Evolutionary conservation across 1,140 invertebrate genomes (phyloP).

Genomic region (Eubasilissa regina): DNA sequence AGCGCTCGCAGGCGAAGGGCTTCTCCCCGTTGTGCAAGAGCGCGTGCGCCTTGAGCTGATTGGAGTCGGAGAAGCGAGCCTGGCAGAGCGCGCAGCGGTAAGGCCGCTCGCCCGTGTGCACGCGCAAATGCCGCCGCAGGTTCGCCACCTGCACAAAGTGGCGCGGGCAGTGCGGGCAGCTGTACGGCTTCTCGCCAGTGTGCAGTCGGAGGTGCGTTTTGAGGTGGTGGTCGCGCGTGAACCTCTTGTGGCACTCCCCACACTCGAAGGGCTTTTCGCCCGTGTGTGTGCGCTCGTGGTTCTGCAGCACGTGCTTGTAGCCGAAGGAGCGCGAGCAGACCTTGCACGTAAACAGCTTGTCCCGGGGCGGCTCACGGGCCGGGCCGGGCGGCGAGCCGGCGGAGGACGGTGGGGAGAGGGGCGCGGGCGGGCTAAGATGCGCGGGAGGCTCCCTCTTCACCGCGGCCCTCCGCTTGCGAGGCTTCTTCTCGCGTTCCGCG

Average conservation of each 20-base stretch:
- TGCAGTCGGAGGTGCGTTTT: conserved; percentile 95
- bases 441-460: conserved; percentile 59
- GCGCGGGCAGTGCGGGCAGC: conserved; percentile 91
- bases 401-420: conserved; percentile 67
- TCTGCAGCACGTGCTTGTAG: conserved; percentile 96
- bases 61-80: conserved; percentile 93
- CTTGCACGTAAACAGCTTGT: conserved; percentile 90
- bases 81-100: conserved; percentile 93
- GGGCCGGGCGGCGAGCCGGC: conserved; percentile 68
- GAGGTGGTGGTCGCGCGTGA: conserved; percentile 95
- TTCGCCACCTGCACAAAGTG: conserved; percentile 97
- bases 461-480: conserved; percentile 60
- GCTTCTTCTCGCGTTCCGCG: conserved; percentile 54
- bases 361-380: conserved; percentile 75
- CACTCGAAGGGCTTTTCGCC: conserved; percentile 98
- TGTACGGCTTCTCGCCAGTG: conserved; percentile 94
- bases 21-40: conserved; percentile 93
- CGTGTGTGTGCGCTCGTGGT: conserved; percentile 97
- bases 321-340: conserved; percentile 91
- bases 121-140: conserved; percentile 91
- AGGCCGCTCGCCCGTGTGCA: conserved; percentile 96
- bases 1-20: conserved; percentile 86
- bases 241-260: conserved; percentile 93
- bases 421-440: conserved; percentile 65
- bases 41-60: conserved; percentile 93